These are phyloP conservation scores for Cardinalis cardinalis DNA, from an alignment of 2,113 vertebrate species.

Conservation along the genomic window DNA sequence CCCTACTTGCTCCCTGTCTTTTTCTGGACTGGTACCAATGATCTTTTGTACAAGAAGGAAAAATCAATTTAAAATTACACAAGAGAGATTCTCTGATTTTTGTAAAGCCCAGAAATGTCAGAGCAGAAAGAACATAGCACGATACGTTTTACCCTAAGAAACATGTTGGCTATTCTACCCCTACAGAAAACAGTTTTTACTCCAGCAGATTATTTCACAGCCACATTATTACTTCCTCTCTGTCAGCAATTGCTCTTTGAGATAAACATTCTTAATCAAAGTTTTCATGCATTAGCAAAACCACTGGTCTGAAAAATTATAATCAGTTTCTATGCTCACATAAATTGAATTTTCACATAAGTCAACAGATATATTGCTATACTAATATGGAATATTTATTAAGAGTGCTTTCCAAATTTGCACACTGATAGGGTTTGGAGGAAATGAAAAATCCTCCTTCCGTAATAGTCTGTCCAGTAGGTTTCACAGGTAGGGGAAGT, in stretches of 20 bases:
- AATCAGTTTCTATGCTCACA: not conserved
- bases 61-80: constrained; percentile 68
- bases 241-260: not conserved
- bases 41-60: not conserved
- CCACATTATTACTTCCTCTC: not conserved
- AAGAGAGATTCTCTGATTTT: constrained; percentile 9
- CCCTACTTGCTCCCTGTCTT: not conserved
- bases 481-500: not conserved
- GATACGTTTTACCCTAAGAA: not conserved
- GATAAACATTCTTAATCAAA: constrained; percentile 6
- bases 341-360: not conserved
- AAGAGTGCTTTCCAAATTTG: not conserved
- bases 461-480: not conserved
- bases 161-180: not conserved
- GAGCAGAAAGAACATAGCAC: not conserved
- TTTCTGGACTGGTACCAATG: constrained; percentile 35
- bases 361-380: not conserved
- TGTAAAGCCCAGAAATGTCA: constrained; percentile 24
- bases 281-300: not conserved
- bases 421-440: not conserved
- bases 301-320: not conserved
- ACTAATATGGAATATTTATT: not conserved
- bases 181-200: not conserved
- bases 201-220: not conserved
- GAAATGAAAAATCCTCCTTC: not conserved